Evolutionary conservation across 1,140 invertebrate genomes (phyloP).

Genomic region (Popillia japonica): DNA sequence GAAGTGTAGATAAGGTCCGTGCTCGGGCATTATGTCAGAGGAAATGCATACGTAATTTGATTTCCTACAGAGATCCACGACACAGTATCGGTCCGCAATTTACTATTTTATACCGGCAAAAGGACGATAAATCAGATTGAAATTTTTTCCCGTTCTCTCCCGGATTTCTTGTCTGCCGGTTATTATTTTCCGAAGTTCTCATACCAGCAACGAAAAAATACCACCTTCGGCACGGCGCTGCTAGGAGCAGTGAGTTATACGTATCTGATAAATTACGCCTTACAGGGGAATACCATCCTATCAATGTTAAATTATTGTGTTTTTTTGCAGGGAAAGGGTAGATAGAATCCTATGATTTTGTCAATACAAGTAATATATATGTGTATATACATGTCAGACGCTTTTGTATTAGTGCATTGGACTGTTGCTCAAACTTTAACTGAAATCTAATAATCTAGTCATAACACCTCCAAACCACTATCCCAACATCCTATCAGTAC

Average conservation of each 20-base stretch:
- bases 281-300: constrained; percentile 31
- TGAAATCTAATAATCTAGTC: too few relatives aligned
- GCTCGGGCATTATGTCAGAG: constrained; percentile 36
- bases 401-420: too few relatives aligned
- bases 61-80: constrained; percentile 41
- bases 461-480: too few relatives aligned
- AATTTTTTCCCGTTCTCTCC: constrained; percentile 37
- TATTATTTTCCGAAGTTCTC: constrained; percentile 11
- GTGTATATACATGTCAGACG: too few relatives aligned
- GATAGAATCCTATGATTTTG: neutral
- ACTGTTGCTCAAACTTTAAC: too few relatives aligned
- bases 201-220: neutral
- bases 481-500: too few relatives aligned
- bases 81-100: constrained; percentile 39
- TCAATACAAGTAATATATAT: too few relatives aligned
- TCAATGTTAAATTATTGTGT: constrained; percentile 47
- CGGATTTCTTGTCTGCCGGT: neutral
- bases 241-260: neutral
- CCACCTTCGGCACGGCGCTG: neutral
- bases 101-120: constrained; percentile 39
- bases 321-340: neutral
- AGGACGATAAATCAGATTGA: constrained; percentile 47
- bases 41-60: constrained; percentile 50
- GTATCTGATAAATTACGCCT: constrained; percentile 44
- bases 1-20: constrained; percentile 38